Percentiles rank a stretch among this genome's conserved stretches.
Evolutionary conservation across 1,140 invertebrate species (phyloP).

Genomic region (Drosophila nigromelanica): DNA sequence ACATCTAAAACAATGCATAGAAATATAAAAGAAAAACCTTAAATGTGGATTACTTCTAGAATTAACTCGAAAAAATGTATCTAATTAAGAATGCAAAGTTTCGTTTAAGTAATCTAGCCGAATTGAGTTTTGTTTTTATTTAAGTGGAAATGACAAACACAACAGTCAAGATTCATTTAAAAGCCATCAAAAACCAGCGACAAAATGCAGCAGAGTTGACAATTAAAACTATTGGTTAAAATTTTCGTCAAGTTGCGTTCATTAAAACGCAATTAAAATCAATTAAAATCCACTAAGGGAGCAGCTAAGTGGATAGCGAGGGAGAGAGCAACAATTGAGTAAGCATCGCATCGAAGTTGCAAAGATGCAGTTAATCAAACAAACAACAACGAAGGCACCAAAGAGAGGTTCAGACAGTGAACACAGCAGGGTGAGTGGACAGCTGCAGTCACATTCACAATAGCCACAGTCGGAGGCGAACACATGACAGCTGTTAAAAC

Average conservation of each 20-base stretch:
- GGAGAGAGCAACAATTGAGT: conserved; percentile 30
- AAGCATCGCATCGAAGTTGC: conserved; percentile 30
- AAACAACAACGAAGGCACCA: not conserved
- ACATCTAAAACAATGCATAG: too few species aligned
- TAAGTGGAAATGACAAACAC: not conserved
- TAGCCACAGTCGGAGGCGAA: conserved; percentile 10
- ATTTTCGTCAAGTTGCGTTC: conserved; percentile 43
- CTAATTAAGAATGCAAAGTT: too few species aligned
- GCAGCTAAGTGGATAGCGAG: not conserved
- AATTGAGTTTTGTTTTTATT: not conserved
- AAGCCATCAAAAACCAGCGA: conserved; percentile 44
- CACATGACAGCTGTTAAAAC: conserved; percentile 68
- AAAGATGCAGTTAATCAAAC: conserved; percentile 32
- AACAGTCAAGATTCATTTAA: conserved; percentile 47
- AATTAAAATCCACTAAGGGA: conserved; percentile 61
- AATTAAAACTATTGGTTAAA: conserved; percentile 47
- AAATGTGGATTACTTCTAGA: too few species aligned
- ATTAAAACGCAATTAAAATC: conserved; percentile 77
- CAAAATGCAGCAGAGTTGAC: conserved; percentile 50
- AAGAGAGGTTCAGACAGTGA: conserved; percentile 3
- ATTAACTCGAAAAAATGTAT: too few species aligned
- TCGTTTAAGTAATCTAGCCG: not conserved
- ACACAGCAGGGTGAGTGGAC: conserved; percentile 12
- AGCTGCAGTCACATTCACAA: conserved; percentile 22
- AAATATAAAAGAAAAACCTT: too few species aligned